These are phyloP conservation scores for Cyprinella venusta DNA, from an alignment of 2,797 vertebrate species.

Conservation along the genomic window DNA sequence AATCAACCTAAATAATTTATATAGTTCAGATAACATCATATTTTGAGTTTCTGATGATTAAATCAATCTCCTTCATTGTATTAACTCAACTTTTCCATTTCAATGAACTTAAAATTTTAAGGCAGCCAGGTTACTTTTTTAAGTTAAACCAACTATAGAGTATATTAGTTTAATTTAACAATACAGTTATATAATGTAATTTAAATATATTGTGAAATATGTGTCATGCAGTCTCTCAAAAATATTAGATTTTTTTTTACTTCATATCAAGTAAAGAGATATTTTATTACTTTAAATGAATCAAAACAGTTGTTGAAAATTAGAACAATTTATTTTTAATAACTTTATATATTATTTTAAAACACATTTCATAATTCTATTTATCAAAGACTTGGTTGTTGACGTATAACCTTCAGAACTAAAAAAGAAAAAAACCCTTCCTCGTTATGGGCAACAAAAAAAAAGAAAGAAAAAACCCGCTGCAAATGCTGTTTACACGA, in stretches of 20 bases:
- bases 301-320: background rate
- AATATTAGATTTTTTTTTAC: background rate
- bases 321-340: background rate
- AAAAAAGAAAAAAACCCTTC: background rate
- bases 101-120: no score
- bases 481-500: conserved; percentile 24
- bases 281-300: background rate
- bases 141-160: no score
- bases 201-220: no score
- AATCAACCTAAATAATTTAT: no score
- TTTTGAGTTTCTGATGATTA: no score
- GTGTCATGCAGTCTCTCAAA: background rate
- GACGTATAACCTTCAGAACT: background rate
- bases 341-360: background rate
- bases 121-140: no score
- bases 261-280: background rate
- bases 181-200: no score
- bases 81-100: no score
- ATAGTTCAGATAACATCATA: no score
- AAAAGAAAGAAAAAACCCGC: background rate
- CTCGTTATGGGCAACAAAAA: background rate
- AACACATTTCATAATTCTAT: background rate
- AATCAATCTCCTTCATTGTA: no score
- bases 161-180: no score
- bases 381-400: conserved; percentile 3